A percentile compares a stretch with the other conserved stretches of the same genome.
Evolutionary conservation across 2,113 vertebrate genomes (phyloP).

Genomic region (Phainopepla nitens): DNA sequence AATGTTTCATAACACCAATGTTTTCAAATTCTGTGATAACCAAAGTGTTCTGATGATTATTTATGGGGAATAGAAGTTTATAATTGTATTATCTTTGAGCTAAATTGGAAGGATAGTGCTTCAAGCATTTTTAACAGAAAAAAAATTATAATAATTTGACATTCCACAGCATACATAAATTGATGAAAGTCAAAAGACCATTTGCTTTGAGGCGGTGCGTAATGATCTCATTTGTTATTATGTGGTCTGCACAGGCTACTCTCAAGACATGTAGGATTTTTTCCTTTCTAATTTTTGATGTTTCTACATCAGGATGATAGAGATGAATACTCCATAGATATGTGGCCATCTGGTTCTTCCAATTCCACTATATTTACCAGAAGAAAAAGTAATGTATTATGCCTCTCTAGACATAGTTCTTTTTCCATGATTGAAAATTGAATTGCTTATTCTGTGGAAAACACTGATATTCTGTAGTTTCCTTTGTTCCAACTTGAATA

Average conservation of each 20-base stretch:
- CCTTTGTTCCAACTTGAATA: not conserved
- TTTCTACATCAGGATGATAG: slow-evolving; percentile 26
- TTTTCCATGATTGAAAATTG: not conserved
- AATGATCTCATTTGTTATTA: slow-evolving; percentile 40
- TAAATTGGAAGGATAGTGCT: not conserved
- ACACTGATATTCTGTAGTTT: not conserved
- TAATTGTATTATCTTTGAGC: not conserved
- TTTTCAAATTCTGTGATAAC: not conserved
- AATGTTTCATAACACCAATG: not conserved
- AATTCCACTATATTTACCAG: not conserved
- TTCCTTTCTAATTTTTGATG: slow-evolving; percentile 23
- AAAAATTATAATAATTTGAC: not conserved
- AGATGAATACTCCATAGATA: slow-evolving; percentile 1
- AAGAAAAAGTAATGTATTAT: not conserved
- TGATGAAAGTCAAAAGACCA: slow-evolving; percentile 7
- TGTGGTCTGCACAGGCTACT: not conserved
- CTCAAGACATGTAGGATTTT: not conserved
- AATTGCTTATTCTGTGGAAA: not conserved
- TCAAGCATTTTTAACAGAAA: not conserved
- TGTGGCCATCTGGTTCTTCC: slow-evolving; percentile 26
- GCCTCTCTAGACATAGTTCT: slow-evolving; percentile 6
- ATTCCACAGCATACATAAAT: not conserved
- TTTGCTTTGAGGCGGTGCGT: not conserved
- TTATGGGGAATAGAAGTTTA: not conserved
- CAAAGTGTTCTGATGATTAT: not conserved